phyloP scores from a whole-genome alignment of 2,888 invertebrate species.

The Ochropleura plecta region DNA sequence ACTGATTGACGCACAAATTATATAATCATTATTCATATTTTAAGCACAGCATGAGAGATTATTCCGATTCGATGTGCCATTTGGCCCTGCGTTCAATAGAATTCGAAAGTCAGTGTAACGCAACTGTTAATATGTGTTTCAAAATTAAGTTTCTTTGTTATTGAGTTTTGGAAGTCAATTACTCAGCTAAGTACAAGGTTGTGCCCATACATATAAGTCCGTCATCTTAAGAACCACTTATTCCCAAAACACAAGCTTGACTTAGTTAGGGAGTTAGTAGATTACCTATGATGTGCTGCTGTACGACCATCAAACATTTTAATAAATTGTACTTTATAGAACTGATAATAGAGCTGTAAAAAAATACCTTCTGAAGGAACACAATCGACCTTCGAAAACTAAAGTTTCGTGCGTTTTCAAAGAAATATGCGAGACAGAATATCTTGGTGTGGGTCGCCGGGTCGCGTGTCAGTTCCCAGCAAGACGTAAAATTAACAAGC shows the following conservation, averaged over 20 bases:
- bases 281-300: too few relatives aligned
- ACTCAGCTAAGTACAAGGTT: too few relatives aligned
- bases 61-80: not conserved
- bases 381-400: conserved; percentile 2
- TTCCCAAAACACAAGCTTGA: too few relatives aligned
- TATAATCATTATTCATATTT: not conserved
- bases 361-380: not conserved
- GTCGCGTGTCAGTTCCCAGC: conserved; percentile 59
- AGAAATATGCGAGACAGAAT: conserved; percentile 39
- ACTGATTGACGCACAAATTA: not conserved
- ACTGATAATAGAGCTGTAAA: too few relatives aligned
- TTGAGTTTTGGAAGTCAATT: too few relatives aligned
- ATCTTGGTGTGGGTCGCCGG: conserved; percentile 59
- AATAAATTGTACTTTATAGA: too few relatives aligned
- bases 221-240: too few relatives aligned
- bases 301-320: too few relatives aligned
- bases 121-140: too few relatives aligned
- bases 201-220: too few relatives aligned
- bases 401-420: conserved; percentile 39
- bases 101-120: not conserved
- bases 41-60: not conserved
- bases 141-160: too few relatives aligned
- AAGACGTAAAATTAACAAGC: conserved; percentile 75
- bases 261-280: too few relatives aligned
- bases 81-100: not conserved